Conservation (phyloP, 1,140 invertebrate species). For the Plutomurus gul region DNA sequence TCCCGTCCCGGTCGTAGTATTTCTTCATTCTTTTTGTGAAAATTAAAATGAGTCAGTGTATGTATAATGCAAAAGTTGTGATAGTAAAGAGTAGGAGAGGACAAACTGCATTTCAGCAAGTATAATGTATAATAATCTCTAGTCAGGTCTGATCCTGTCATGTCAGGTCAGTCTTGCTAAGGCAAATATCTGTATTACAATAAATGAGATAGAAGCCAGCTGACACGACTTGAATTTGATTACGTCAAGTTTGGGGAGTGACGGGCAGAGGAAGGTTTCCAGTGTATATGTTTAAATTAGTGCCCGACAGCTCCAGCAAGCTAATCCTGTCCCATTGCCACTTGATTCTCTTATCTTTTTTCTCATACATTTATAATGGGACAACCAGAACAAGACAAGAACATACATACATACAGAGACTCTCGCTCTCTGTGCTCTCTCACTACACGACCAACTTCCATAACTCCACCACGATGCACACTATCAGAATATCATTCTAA, state of each 20-base stretch:
- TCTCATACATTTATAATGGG: constrained; percentile 22
- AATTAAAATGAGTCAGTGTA: no score
- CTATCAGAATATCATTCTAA: neutral
- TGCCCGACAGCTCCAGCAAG: constrained; percentile 17
- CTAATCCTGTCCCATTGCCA: constrained; percentile 25
- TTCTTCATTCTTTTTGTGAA: no score
- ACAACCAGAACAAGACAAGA: neutral
- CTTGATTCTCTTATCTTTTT: constrained; percentile 25
- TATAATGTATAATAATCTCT: neutral
- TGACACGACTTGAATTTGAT: constrained; percentile 20
- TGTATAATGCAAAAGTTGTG: no score
- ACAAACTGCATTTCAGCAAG: no score
- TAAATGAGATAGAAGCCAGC: constrained; percentile 10
- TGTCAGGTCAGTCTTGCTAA: neutral
- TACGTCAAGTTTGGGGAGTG: constrained; percentile 6
- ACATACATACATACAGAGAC: neutral
- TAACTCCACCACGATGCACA: neutral
- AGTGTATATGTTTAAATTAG: constrained; percentile 25
- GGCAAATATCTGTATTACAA: constrained; percentile 11
- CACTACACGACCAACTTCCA: neutral
- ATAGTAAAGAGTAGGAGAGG: no score
- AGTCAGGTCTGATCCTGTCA: neutral
- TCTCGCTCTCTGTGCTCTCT: neutral
- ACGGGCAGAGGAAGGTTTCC: neutral
- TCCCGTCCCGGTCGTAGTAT: no score